These are phyloP conservation scores for Mimas tiliae DNA, from an alignment of 2,888 invertebrate species.

Conservation along the genomic window DNA sequence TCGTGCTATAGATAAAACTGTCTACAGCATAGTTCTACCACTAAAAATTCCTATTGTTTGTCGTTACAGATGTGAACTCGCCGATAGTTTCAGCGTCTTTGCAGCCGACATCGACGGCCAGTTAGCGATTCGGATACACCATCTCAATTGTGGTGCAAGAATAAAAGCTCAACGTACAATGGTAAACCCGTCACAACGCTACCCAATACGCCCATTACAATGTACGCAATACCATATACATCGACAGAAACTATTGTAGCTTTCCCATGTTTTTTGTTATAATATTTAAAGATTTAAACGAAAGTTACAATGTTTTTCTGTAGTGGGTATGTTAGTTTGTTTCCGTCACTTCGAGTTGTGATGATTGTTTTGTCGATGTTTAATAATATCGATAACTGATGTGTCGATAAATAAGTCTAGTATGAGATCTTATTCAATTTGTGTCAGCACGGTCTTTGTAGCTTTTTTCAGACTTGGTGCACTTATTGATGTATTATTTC, in stretches of 20 bases:
- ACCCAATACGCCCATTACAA: slow-evolving; percentile 5
- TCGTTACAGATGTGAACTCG: slow-evolving; percentile 71
- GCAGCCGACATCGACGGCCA: slow-evolving; percentile 80
- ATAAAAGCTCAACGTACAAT: slow-evolving; percentile 34
- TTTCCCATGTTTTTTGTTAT: slow-evolving; percentile 11
- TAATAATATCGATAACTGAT: background rate
- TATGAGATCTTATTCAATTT: slow-evolving; percentile 16
- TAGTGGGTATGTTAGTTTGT: background rate
- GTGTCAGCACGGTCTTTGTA: slow-evolving; percentile 7
- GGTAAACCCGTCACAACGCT: background rate
- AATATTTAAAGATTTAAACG: slow-evolving; percentile 9
- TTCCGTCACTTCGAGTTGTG: slow-evolving; percentile 20
- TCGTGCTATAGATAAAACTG: too few relatives aligned
- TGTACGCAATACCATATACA: background rate
- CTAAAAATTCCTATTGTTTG: background rate
- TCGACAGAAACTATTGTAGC: slow-evolving; percentile 15
- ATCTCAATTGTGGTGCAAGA: slow-evolving; percentile 71
- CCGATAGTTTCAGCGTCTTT: slow-evolving; percentile 71
- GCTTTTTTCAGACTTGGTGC: slow-evolving; percentile 20
- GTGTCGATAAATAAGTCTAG: slow-evolving; percentile 11
- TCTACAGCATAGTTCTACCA: too few relatives aligned
- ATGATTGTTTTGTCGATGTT: slow-evolving; percentile 15
- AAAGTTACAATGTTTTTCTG: slow-evolving; percentile 14
- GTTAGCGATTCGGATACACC: slow-evolving; percentile 78
- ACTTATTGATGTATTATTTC: slow-evolving; percentile 12